Evolutionary conservation across 2,797 vertebrate species (phyloP), one percentile per base, ranked within the genome.

Genomic region (Semaprochilodus insignis): DNA sequence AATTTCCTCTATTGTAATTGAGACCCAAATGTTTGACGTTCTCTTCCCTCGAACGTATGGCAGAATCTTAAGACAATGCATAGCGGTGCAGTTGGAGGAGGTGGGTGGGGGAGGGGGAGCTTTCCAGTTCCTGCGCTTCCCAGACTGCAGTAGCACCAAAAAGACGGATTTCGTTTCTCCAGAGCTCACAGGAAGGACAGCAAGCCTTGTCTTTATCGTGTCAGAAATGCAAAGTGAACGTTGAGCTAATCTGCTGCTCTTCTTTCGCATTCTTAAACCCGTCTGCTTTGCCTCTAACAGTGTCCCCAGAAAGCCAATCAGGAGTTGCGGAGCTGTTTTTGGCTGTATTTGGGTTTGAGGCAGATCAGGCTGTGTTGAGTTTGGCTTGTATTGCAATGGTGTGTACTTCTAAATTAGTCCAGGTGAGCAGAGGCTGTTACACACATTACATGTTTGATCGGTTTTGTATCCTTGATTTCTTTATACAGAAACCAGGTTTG

Each of bases 1-100:
- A 84, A 80, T 76, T 55, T 48, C 60, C 55, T 70, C 31, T 34
- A 48, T 83, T 73, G 82, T 82, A 82, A 83, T 76, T 73, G 77
- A 63, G 66, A 82, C 40, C 1, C 57, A 40, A 85, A 80, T 36
- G 65, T 72, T 81, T 84, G 63, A 83, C 36, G 66, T 62, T 78
- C 75, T 77, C 69, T 70, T 60, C 84, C 75, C 54, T 67, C 52
- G 48, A 57, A 55, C 74, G 67, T 84, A 69, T 78, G 80, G 73
- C 48, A 48, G 63, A 84, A 73, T 54, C 25, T 23, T 83, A 84
- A 82, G 40, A 84, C 81, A 80, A 60, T 25, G 78, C 25, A 52
- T 25, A 31, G 27, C 31, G 62, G 52, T 17, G 23, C 69, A 27
- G 75, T 76, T 62, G 36, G 55, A 77, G 83, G 77, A 69, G 34